Evolutionary conservation across 2,113 vertebrate genomes (phyloP).

Genomic region (Lynx canadensis): DNA sequence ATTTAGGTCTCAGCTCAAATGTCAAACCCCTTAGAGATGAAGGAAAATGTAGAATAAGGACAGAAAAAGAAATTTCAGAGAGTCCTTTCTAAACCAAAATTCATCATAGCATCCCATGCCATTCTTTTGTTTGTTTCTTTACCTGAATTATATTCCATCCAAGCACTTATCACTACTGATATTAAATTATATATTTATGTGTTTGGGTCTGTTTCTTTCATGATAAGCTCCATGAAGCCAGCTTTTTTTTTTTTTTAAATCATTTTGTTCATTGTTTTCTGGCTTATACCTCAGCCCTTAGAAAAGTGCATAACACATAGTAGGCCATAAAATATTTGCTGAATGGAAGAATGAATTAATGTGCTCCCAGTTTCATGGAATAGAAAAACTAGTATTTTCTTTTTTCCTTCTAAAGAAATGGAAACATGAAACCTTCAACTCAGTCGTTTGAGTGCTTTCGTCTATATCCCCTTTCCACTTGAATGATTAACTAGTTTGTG

Average conservation of each 20-base stretch:
- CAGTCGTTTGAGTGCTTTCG: background rate
- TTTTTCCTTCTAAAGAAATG: background rate
- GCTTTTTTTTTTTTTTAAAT: background rate
- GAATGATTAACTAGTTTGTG: background rate
- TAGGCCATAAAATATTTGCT: background rate
- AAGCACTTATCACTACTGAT: background rate
- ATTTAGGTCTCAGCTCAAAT: background rate
- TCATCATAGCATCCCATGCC: background rate
- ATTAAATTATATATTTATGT: background rate
- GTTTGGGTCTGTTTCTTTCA: background rate
- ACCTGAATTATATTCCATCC: background rate
- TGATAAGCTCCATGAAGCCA: background rate
- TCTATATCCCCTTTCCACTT: background rate
- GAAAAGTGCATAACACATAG: background rate
- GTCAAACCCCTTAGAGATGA: background rate
- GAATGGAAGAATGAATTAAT: slow-evolving; percentile 15
- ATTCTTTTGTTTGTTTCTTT: background rate
- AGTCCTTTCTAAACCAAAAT: background rate
- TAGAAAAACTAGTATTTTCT: background rate
- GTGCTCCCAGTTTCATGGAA: background rate
- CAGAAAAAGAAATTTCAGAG: background rate
- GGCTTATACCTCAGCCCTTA: background rate
- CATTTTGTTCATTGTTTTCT: background rate
- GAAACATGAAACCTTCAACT: background rate
- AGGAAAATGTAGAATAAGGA: background rate